A percentile compares a stretch with the other conserved stretches of the same genome.
Conservation (phyloP, 2,888 invertebrate species). For the Netelia inedita region DNA sequence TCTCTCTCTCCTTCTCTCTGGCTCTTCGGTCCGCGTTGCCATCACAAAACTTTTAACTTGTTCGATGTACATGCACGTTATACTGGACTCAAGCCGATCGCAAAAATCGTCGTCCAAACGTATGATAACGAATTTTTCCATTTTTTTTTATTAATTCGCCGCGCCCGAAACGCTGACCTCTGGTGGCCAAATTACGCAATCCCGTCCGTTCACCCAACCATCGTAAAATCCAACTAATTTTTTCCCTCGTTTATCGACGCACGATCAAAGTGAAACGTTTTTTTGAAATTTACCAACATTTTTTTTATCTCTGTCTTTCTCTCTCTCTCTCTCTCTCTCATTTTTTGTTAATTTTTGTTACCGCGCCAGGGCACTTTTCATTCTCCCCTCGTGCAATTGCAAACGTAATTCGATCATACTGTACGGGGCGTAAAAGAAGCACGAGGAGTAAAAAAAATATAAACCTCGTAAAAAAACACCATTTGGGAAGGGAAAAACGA, state of each 20-base stretch:
- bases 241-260: neutral
- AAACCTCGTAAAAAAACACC: conserved; percentile 19
- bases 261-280: neutral
- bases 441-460: neutral
- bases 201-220: neutral
- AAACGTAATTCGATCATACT: neutral
- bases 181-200: neutral
- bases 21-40: conserved; percentile 78
- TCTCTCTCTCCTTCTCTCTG: neutral
- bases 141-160: neutral
- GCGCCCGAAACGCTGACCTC: neutral
- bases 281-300: neutral
- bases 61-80: conserved; percentile 70
- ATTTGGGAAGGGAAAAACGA: conserved; percentile 1
- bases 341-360: too few relatives aligned
- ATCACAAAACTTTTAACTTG: conserved; percentile 83
- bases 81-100: conserved; percentile 16
- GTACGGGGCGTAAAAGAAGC: neutral
- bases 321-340: too few relatives aligned
- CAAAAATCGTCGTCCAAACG: neutral
- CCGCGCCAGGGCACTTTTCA: neutral
- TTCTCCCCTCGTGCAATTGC: neutral
- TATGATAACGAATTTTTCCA: neutral
- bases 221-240: neutral
- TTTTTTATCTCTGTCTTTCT: neutral